These are phyloP conservation scores for Tenualosa thibaudeaui DNA, from an alignment of 2,797 vertebrate genomes.

Conservation along the genomic window DNA sequence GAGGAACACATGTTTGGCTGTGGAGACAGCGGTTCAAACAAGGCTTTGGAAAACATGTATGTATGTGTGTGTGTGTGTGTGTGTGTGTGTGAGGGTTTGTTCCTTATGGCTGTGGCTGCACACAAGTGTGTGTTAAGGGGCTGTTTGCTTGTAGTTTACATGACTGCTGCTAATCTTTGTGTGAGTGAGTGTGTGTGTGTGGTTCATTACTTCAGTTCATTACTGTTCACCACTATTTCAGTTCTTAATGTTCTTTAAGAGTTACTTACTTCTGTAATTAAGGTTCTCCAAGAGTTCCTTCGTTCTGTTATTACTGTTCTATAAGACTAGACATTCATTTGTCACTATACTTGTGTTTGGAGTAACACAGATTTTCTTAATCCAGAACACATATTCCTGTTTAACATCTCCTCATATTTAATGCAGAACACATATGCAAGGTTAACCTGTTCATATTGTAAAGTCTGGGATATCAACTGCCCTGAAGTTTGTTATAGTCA, in stretches of 20 bases:
- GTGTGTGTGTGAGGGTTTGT: background rate
- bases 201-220: constrained; percentile 4
- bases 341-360: background rate
- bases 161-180: constrained; percentile 49
- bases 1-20: background rate
- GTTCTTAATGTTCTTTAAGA: background rate
- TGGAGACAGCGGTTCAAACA: background rate
- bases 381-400: background rate
- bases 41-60: background rate
- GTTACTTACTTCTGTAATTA: no score
- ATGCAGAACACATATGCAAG: background rate
- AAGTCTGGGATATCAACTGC: background rate
- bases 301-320: background rate
- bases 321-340: background rate
- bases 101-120: background rate
- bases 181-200: background rate
- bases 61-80: background rate
- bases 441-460: background rate
- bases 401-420: background rate
- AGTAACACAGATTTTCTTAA: background rate
- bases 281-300: background rate
- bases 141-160: constrained; percentile 42
- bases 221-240: no score
- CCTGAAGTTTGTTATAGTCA: background rate
- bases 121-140: background rate